Base-by-base conservation (phyloP, 2,888 invertebrate genomes). In the Rhagophthalmus giganteus region DNA sequence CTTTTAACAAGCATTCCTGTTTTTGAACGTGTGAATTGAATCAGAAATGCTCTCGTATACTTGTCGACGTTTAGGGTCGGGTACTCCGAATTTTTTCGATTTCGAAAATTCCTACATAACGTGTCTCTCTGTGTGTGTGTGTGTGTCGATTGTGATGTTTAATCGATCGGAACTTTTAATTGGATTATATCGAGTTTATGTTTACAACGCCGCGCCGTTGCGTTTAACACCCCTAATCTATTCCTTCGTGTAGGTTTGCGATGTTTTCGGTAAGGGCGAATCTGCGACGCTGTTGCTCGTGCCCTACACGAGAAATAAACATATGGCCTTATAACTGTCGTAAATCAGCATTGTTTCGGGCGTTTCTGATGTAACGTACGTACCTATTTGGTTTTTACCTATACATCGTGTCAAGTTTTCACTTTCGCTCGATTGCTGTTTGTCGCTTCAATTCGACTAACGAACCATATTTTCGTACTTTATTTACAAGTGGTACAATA, bases 331-430 rank as follows among this genome's bases (percentile, higher is more conserved):
- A 41, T 24, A 41, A 30, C 16, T 9, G 41, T 11, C 41, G 34
- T 48, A 48, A 48, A 48, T 48, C 48, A 48, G 41, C 41, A 48
- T 48, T 48, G 48, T 48, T 48, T 41, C 35, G 41, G 41, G 41
- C n/a, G n/a, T n/a, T n/a, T n/a, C n/a, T n/a, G n/a, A n/a, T n/a
- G n/a, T n/a, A n/a, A n/a, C n/a, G n/a, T n/a, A n/a, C n/a, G n/a
- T n/a, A n/a, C n/a, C n/a, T n/a, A n/a, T n/a, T n/a, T n/a, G n/a
- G n/a, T n/a, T n/a, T n/a, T n/a, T n/a, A n/a, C n/a, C n/a, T n/a
- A n/a, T n/a, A n/a, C n/a, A n/a, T n/a, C n/a, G n/a, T n/a, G n/a
- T n/a, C n/a, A n/a, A n/a, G n/a, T n/a, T n/a, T n/a, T n/a, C n/a
- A n/a, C n/a, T n/a, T n/a, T n/a, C n/a, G n/a, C n/a, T n/a, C n/a